These are phyloP conservation scores for Lagocephalus sceleratus DNA, from an alignment of 2,797 vertebrate genomes.

Conservation along the genomic window DNA sequence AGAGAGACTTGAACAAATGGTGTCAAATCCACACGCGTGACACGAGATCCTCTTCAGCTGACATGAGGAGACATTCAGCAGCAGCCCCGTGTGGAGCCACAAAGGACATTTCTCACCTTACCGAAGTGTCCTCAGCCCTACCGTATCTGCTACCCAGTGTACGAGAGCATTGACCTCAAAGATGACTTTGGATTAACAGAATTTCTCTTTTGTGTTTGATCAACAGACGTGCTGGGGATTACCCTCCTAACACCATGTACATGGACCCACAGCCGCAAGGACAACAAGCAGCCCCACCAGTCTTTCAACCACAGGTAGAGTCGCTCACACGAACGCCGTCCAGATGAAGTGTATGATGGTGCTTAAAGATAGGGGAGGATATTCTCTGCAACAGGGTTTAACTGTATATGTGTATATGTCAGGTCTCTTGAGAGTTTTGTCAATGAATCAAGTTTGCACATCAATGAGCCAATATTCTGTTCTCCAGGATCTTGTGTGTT, in stretches of 20 bases:
- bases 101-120: too few species aligned
- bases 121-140: too few species aligned
- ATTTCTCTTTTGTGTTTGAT: constrained; percentile 31
- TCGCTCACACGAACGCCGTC: constrained; percentile 1
- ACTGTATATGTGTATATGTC: too few species aligned
- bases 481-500: too few species aligned
- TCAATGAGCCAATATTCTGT: too few species aligned
- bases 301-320: constrained; percentile 88
- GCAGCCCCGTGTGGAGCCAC: background rate
- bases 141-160: too few species aligned
- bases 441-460: too few species aligned
- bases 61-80: constrained; percentile 42
- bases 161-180: constrained; percentile 4
- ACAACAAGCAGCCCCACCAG: constrained; percentile 83
- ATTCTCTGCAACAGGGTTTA: too few species aligned
- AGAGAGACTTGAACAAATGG: constrained; percentile 49
- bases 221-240: constrained; percentile 74
- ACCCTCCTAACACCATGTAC: constrained; percentile 81
- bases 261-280: constrained; percentile 93
- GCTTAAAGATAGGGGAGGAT: too few species aligned
- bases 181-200: constrained; percentile 8
- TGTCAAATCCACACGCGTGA: constrained; percentile 47
- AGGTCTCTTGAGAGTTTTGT: too few species aligned
- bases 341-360: too few species aligned
- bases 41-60: constrained; percentile 44